These are phyloP conservation scores for Noturus placidus DNA, from an alignment of 2,113 vertebrate species.

Conservation along the genomic window DNA sequence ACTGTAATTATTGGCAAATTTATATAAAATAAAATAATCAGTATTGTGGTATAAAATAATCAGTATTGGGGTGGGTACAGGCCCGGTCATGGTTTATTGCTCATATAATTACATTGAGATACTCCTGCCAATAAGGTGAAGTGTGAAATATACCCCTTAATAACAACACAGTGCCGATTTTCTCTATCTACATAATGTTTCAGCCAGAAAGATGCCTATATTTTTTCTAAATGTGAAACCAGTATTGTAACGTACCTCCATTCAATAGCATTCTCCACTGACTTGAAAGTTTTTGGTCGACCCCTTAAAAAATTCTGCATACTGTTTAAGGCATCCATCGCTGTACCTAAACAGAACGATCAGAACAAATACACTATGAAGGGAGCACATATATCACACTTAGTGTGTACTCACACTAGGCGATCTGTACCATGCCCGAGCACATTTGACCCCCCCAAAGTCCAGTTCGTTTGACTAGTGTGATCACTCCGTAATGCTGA, in stretches of 20 bases:
- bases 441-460: no score
- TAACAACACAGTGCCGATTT: neutral
- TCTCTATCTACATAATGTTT: neutral
- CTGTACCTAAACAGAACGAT: slow-evolving; percentile 79
- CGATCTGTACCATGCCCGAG: no score
- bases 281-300: slow-evolving; percentile 97
- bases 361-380: neutral
- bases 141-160: neutral
- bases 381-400: neutral
- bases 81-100: neutral
- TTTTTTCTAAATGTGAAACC: neutral
- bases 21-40: neutral
- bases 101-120: neutral
- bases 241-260: slow-evolving; percentile 82
- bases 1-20: neutral
- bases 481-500: no score
- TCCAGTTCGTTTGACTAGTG: no score
- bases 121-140: no score
- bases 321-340: slow-evolving; percentile 98
- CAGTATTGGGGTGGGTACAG: neutral
- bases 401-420: no score
- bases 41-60: neutral
- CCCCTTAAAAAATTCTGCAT: slow-evolving; percentile 99
- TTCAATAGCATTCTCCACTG: slow-evolving; percentile 94
- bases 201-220: neutral